Conservation (phyloP, 2,888 invertebrate species). For the Chironomus riparius region DNA sequence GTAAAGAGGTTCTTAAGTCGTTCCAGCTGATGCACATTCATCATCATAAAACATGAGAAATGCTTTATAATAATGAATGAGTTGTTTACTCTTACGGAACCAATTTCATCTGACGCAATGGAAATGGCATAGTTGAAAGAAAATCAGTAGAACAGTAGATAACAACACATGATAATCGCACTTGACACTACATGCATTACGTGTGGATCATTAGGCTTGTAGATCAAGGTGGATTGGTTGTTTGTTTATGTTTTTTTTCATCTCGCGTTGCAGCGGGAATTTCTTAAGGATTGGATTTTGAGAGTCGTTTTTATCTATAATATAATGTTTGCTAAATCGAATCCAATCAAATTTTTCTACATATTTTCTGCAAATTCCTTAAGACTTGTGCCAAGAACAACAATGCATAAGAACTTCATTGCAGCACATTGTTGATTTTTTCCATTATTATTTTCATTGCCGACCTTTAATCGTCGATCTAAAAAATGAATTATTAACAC, state of each 20-base stretch:
- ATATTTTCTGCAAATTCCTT: neutral
- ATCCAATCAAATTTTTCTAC: neutral
- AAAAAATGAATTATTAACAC: too few species aligned
- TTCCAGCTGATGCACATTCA: constrained; percentile 9
- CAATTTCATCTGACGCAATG: constrained; percentile 5
- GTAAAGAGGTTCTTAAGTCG: constrained; percentile 9
- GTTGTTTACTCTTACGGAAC: constrained; percentile 3
- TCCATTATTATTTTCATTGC: neutral
- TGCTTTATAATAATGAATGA: neutral
- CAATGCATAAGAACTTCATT: neutral
- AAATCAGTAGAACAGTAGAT: neutral
- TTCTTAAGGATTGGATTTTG: too few species aligned
- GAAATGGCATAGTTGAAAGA: neutral
- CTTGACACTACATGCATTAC: neutral
- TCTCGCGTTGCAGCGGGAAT: too few species aligned
- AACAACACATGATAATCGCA: neutral
- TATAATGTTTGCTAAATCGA: too few species aligned
- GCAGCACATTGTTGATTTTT: neutral
- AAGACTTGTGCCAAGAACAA: neutral
- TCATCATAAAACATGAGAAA: neutral
- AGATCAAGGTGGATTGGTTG: constrained; percentile 6
- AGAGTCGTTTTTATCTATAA: too few species aligned
- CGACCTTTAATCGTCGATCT: too few species aligned
- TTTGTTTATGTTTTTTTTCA: neutral
- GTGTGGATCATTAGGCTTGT: constrained; percentile 5